Evolutionary conservation across 2,797 vertebrate species (phyloP).

Genomic region (Epinephelus coioides): DNA sequence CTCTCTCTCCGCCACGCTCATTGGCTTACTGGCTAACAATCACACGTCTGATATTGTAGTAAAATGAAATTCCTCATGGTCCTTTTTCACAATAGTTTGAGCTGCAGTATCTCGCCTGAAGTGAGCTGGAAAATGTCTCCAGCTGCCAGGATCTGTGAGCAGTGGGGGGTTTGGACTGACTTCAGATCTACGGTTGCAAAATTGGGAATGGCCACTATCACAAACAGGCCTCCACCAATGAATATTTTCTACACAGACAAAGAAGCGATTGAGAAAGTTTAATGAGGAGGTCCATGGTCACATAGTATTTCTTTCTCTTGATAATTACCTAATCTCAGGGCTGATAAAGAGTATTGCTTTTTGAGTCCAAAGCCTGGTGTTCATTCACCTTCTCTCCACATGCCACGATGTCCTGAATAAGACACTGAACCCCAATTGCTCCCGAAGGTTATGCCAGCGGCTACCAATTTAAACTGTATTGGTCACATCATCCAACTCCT

Average conservation of each 20-base stretch:
- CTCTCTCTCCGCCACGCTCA: slow-evolving; percentile 39
- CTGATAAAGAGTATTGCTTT: neutral
- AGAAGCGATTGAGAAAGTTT: neutral
- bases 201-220: slow-evolving; percentile 25
- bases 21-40: slow-evolving; percentile 63
- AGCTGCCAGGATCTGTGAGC: slow-evolving; percentile 57
- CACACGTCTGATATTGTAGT: slow-evolving; percentile 60
- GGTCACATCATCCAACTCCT: neutral
- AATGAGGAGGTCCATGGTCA: neutral
- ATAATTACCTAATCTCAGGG: neutral
- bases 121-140: slow-evolving; percentile 68
- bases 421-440: neutral
- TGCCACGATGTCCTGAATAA: neutral
- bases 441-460: neutral
- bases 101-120: slow-evolving; percentile 44
- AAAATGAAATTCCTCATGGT: slow-evolving; percentile 45
- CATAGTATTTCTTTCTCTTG: neutral
- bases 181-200: slow-evolving; percentile 35
- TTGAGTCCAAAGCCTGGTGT: neutral
- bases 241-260: neutral
- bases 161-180: slow-evolving; percentile 36
- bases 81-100: slow-evolving; percentile 44
- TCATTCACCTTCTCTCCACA: neutral
- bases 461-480: neutral
- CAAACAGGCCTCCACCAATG: neutral